phyloP scores from a whole-genome alignment of 2,797 vertebrate species.

The Manis javanica region DNA sequence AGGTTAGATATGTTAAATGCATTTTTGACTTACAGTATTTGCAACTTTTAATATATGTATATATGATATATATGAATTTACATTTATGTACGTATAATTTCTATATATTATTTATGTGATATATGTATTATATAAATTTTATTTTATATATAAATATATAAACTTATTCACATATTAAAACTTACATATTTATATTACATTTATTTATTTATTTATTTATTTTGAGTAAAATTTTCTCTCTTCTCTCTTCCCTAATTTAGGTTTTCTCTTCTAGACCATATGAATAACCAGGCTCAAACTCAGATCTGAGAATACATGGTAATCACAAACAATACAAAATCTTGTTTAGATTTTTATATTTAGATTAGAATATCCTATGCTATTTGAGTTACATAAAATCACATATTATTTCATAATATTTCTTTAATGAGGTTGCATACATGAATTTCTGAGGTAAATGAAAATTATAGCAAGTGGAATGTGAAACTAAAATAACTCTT shows the following conservation, averaged over 20 bases:
- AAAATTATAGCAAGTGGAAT: neutral
- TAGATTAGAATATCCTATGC: neutral
- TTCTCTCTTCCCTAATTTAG: neutral
- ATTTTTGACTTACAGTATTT: no score
- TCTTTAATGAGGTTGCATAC: neutral
- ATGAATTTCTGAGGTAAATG: neutral
- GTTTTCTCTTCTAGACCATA: neutral
- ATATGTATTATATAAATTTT: no score
- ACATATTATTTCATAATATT: neutral
- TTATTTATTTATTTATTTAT: neutral
- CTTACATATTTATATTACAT: no score
- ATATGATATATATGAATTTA: no score
- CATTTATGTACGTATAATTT: no score
- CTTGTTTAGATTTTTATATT: neutral
- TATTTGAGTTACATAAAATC: neutral
- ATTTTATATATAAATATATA: no score
- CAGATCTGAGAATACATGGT: neutral
- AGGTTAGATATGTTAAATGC: no score
- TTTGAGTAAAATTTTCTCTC: neutral
- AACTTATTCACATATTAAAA: no score
- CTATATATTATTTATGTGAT: no score
- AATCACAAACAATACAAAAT: neutral
- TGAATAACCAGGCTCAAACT: neutral
- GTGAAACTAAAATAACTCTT: neutral
- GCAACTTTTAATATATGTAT: no score